Evolutionary conservation across 2,888 invertebrate species (phyloP), one percentile per base, ranked within the genome.

Genomic region (Electrophaes corylata): DNA sequence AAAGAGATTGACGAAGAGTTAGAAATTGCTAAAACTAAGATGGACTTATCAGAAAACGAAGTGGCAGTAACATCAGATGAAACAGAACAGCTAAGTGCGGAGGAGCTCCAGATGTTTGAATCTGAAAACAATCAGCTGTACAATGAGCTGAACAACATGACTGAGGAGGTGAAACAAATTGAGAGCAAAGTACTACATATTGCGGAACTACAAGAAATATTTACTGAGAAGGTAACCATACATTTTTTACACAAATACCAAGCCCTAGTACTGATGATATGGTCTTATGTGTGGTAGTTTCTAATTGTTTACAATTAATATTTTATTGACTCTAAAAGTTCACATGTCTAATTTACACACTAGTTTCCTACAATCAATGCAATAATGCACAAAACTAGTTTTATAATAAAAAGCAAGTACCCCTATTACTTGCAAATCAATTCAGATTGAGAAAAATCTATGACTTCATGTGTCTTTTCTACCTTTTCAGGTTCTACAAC

Each of bases 101-200:
- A 98, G 76, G 98, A 98, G 82, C 91, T 97, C 59, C 98, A 98
- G 84, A 95, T 98, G 94, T 97, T 98, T 83, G 97, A 98, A 82
- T 94, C 95, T 0, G 99, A 99, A 89, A 99, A 99, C 84, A 93
- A 95, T 53, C 95, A 96, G 66, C 87, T 99, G 8, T 95, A 95
- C 73, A 96, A 97, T 76, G 96, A 98, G 71, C 88, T 99, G 45
- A 98, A 97, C 79, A 96, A 95, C 56, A 92, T 98, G 77, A 95
- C 96, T 0, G 97, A 98, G 75, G 98, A 99, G 88, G 97, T 98
- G 0, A 95, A 95, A 81, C 96, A 96, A 80, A 97, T 97, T 72
- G 96, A 96, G 76, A 96, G 94, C 72, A 98, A 98, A 92, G 98
- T 99, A 0, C 95, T 98, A 0, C 98, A 98, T 79, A 98, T 99